phyloP scores from a whole-genome alignment of 2,113 vertebrate genomes.

The Dromas ardeola region DNA sequence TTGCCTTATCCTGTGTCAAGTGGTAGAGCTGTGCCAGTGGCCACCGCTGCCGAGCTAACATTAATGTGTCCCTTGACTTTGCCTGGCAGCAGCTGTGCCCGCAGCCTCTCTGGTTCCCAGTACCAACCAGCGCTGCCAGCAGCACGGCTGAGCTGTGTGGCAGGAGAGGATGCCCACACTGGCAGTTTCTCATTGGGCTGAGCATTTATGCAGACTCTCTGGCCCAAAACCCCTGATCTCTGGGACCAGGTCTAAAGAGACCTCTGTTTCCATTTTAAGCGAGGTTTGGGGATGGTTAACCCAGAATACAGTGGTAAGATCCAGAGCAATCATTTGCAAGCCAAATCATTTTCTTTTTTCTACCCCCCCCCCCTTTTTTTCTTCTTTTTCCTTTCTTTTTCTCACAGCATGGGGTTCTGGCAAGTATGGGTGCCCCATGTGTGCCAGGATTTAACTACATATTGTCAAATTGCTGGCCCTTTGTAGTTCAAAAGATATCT shows the following conservation, averaged over 20 bases:
- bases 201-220: background rate
- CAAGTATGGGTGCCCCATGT: accelerated
- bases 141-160: accelerated
- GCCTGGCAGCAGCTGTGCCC: background rate
- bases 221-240: background rate
- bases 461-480: background rate
- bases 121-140: background rate
- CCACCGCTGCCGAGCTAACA: background rate
- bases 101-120: accelerated
- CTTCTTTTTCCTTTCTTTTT: background rate
- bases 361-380: too few species aligned
- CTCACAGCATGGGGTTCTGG: background rate
- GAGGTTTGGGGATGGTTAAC: background rate
- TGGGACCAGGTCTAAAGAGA: background rate
- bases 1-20: background rate
- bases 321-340: background rate
- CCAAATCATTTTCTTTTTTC: background rate
- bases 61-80: accelerated
- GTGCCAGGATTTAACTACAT: background rate
- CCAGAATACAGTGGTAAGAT: background rate
- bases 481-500: background rate
- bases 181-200: background rate
- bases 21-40: background rate
- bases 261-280: accelerated
- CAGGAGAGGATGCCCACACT: background rate